Conservation (phyloP, 1,140 invertebrate species). For the Xylocopa sonorina region DNA sequence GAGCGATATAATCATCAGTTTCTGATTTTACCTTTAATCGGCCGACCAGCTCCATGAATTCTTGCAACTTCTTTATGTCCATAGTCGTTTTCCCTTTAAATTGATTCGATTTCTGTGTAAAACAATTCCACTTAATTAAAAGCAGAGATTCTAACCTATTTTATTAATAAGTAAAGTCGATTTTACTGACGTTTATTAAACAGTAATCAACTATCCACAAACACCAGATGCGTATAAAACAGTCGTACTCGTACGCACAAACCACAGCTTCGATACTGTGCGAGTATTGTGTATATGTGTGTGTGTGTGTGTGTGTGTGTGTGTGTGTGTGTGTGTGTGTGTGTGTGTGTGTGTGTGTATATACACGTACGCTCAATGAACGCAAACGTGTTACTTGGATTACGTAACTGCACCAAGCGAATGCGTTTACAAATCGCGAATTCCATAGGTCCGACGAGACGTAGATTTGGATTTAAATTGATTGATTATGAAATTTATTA, state of each 20-base stretch:
- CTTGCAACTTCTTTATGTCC: constrained; percentile 77
- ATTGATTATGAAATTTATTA: not conserved
- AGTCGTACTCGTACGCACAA: no score
- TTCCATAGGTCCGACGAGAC: not conserved
- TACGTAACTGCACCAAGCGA: not conserved
- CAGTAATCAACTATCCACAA: not conserved
- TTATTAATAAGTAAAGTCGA: not conserved
- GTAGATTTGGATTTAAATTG: no score
- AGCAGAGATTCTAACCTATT: not conserved
- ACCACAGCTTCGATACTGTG: no score
- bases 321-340: no score
- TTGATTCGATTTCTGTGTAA: no score
- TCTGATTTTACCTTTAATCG: constrained; percentile 82
- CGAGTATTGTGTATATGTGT: no score
- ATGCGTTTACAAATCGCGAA: not conserved
- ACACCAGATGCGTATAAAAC: no score
- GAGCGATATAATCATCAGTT: constrained; percentile 84
- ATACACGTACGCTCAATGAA: not conserved
- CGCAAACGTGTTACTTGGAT: not conserved
- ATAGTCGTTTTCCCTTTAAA: constrained; percentile 59
- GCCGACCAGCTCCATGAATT: constrained; percentile 85
- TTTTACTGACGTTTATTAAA: not conserved
- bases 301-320: no score
- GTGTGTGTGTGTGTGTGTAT: no score
- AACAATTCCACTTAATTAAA: no score